phyloP scores from a whole-genome alignment of 1,140 invertebrate genomes.

The Drosophila dunni region DNA sequence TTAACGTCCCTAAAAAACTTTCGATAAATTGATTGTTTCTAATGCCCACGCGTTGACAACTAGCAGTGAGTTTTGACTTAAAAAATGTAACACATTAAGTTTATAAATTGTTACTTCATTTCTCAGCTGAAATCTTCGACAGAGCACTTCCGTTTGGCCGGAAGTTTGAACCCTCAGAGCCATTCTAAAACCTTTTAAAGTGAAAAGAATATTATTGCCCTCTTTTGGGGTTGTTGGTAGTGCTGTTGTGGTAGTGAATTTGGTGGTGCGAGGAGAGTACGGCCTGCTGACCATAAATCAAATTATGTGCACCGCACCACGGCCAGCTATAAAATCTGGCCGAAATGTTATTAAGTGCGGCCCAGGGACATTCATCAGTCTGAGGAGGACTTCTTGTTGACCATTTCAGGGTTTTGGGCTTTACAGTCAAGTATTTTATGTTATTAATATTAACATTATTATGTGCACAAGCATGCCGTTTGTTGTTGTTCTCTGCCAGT shows the following conservation, averaged over 20 bases:
- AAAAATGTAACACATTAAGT: conserved; percentile 17
- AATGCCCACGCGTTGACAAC: not conserved
- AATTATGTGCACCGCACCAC: conserved; percentile 57
- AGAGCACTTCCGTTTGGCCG: conserved; percentile 1
- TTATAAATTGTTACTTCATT: conserved; percentile 26
- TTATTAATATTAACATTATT: conserved; percentile 83
- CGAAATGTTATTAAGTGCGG: conserved; percentile 74
- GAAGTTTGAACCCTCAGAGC: conserved; percentile 2
- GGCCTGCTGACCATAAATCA: conserved; percentile 63
- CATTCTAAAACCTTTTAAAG: conserved; percentile 36
- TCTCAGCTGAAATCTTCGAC: conserved; percentile 23
- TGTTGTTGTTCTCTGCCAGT: not conserved
- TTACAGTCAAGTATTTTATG: conserved; percentile 64
- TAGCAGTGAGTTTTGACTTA: not conserved
- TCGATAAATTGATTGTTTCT: not conserved
- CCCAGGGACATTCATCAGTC: conserved; percentile 64
- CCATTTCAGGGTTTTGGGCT: conserved; percentile 49
- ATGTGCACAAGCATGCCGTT: conserved; percentile 56
- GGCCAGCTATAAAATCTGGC: conserved; percentile 43
- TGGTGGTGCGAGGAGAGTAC: too few relatives aligned
- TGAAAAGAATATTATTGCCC: conserved; percentile 26
- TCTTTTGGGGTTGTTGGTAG: not conserved
- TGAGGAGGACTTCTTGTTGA: conserved; percentile 52
- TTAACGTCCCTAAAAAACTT: not conserved
- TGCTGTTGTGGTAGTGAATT: not conserved